A percentile compares a stretch with the other conserved stretches of the same genome.
Evolutionary conservation across 2,797 vertebrate species (phyloP).

Genomic region (Coregonus sp.): DNA sequence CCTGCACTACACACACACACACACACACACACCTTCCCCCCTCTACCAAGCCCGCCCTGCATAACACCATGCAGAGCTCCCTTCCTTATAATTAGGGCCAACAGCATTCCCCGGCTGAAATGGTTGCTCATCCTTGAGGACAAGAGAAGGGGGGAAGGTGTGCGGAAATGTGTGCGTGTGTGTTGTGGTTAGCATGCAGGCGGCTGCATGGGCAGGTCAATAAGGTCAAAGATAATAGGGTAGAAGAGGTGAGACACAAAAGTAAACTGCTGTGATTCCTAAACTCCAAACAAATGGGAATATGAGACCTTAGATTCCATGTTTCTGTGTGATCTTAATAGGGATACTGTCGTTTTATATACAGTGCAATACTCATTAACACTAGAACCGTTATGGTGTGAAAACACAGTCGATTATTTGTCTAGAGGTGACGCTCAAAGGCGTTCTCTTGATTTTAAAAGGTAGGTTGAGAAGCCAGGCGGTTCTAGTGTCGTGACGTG

Average conservation of each 20-base stretch:
- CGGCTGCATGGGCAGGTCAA: conserved; percentile 24
- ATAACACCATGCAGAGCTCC: background rate
- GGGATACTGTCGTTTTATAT: background rate
- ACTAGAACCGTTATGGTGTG: too few species aligned
- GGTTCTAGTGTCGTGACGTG: too few species aligned
- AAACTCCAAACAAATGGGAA: conserved; percentile 1
- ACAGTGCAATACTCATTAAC: too few species aligned
- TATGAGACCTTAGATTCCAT: too few species aligned
- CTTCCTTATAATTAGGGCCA: conserved; percentile 16
- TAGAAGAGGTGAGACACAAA: conserved; percentile 19
- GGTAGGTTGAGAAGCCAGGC: too few species aligned
- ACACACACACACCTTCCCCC: background rate
- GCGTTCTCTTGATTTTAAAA: too few species aligned
- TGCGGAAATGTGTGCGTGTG: conserved; percentile 2
- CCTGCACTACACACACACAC: background rate
- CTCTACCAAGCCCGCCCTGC: background rate
- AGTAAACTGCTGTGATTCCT: conserved; percentile 23
- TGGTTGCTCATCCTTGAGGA: conserved; percentile 3
- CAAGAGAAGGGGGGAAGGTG: conserved; percentile 8
- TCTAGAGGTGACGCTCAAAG: too few species aligned
- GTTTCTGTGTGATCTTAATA: conserved; percentile 28
- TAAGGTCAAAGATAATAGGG: conserved; percentile 47
- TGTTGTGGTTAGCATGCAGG: conserved; percentile 4
- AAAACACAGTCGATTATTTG: too few species aligned
- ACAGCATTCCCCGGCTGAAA: background rate